Evolutionary conservation across 2,797 vertebrate species (phyloP).

Genomic region (Peromyscus melanophrys): DNA sequence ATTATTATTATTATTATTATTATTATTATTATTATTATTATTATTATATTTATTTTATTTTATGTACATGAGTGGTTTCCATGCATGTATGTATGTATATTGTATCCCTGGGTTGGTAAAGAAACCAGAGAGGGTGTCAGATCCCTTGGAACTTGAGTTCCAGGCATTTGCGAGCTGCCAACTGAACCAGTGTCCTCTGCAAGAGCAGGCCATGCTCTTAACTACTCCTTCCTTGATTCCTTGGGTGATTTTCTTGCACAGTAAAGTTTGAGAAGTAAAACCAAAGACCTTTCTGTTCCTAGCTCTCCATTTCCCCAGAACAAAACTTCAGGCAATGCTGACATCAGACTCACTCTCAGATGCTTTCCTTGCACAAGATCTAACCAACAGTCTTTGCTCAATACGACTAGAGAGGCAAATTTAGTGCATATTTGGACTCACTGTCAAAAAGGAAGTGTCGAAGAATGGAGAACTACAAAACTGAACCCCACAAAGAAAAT

Average conservation of each 20-base stretch:
- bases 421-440: not conserved
- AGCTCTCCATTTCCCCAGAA: not conserved
- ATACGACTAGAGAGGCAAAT: not conserved
- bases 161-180: not conserved
- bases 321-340: not conserved
- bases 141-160: not conserved
- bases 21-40: too few species aligned
- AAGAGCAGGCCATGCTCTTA: not conserved
- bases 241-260: not conserved
- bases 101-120: not conserved
- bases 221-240: not conserved
- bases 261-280: not conserved
- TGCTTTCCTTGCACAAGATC: not conserved
- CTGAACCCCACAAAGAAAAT: not conserved
- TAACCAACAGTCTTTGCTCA: not conserved
- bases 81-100: not conserved
- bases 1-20: too few species aligned
- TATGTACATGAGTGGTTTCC: not conserved
- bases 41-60: not conserved
- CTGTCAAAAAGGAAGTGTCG: not conserved
- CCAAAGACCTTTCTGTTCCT: not conserved
- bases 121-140: not conserved
- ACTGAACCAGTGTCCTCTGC: too few species aligned
- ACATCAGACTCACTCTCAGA: not conserved
- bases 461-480: not conserved